Base-by-base conservation (phyloP, 2,888 invertebrate species). In the Cetonia aurata region DNA sequence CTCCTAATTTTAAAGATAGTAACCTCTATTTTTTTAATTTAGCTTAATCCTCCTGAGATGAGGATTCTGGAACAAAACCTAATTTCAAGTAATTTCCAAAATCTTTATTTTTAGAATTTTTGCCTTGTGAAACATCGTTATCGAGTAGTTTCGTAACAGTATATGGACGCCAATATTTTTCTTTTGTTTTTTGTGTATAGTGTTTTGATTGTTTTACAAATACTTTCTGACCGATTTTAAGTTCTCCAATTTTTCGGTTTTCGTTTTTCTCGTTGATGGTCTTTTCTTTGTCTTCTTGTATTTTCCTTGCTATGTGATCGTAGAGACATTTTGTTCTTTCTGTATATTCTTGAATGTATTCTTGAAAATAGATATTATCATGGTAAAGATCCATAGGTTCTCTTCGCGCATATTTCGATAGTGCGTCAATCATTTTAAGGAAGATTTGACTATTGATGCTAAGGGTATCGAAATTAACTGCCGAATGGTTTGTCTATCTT, bases 261-360 rank as follows among this genome's bases (percentile, higher is more conserved):
- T 59, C 59, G 17, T 59, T 10, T 3, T 17, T 42, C 17, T 13
- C 13, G 17, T 31, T 41, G 1, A 41, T 59, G n/a, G 17, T 17
- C 8, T n/a, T 9, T 59, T 59, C 59, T 59, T 59, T 59, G 4
- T 41, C 19, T 59, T 59, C 41, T 59, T 59, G 59, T 13, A 37
- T 17, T 41, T 59, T 59, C 3, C 13, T 3, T 12, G n/a, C 59
- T 9, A 59, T 59, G 1, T 41, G 10, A 10, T 59, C 13, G 4
- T 59, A 41, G 1, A 59, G 41, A n/a, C 15, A 9, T n/a, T 41
- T 41, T 13, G 59, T 37, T n/a, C 59, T 9, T 41, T 59, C 42
- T 59, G 4, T 37, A 8, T 59, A 13, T 3, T 41, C 17, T 13
- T 59, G 41, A 6, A 41, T n/a, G 19, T 33, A 37, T 10, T 59